phyloP scores from a whole-genome alignment of 2,797 vertebrate species.

The Dendrocincla fuliginosa region DNA sequence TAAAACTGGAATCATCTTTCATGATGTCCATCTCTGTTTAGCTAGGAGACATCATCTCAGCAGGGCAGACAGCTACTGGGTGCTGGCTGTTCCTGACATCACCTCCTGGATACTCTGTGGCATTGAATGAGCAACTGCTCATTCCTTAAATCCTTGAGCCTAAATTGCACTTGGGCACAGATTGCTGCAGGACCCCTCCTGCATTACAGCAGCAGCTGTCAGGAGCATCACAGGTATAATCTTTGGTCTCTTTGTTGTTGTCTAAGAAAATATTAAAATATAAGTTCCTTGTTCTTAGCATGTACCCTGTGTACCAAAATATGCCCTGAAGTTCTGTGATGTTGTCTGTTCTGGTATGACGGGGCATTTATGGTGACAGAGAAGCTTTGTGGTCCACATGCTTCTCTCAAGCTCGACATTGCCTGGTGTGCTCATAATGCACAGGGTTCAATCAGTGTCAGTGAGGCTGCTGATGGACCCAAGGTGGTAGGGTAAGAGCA shows the following conservation, averaged over 20 bases:
- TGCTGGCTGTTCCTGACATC: background rate
- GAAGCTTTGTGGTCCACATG: background rate
- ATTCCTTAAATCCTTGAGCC: background rate
- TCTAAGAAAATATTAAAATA: background rate
- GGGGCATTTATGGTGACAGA: background rate
- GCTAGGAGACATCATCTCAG: background rate
- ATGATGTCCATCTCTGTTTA: background rate
- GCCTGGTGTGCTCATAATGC: rapidly evolving
- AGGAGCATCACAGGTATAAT: background rate
- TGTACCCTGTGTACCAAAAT: background rate
- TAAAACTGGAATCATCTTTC: background rate
- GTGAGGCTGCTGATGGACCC: background rate
- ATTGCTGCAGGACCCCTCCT: background rate
- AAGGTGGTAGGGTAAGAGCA: background rate
- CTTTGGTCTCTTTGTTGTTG: background rate
- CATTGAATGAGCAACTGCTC: background rate
- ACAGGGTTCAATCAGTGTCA: background rate
- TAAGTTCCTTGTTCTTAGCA: background rate
- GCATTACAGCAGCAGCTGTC: background rate
- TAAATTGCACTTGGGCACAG: background rate
- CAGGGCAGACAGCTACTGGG: background rate
- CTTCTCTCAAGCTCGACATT: background rate
- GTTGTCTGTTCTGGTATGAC: background rate
- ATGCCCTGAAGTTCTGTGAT: background rate
- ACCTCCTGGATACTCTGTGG: background rate